Conservation (phyloP, 2,797 vertebrate genomes). For the Scyliorhinus canicula region DNA sequence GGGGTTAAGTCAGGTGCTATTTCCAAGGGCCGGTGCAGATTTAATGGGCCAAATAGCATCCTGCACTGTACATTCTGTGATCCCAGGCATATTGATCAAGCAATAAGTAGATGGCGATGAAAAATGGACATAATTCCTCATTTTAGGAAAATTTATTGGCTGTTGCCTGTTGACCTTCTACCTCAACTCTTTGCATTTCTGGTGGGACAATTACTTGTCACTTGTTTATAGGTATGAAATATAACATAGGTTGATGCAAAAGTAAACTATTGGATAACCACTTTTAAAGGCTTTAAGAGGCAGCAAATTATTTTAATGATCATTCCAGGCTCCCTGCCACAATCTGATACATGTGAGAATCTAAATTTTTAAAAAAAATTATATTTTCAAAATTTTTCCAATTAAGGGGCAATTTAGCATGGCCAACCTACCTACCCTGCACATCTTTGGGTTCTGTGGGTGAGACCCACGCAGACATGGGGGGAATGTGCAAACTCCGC, state of each 20-base stretch:
- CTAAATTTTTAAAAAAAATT: too few relatives aligned
- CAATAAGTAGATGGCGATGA: slow-evolving; percentile 92
- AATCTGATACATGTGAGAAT: neutral
- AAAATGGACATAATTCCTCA: slow-evolving; percentile 95
- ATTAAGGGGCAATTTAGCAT: too few relatives aligned
- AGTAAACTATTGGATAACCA: neutral
- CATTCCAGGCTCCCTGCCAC: neutral
- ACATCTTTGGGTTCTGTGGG: too few relatives aligned
- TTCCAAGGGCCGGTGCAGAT: too few relatives aligned
- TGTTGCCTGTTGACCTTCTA: slow-evolving; percentile 88
- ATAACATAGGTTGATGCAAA: neutral
- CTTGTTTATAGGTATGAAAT: neutral
- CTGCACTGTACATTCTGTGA: too few relatives aligned
- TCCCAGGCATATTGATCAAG: slow-evolving; percentile 94
- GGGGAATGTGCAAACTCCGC: too few relatives aligned
- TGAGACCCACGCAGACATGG: too few relatives aligned
- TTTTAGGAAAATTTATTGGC: slow-evolving; percentile 96
- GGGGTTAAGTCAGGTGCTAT: too few relatives aligned
- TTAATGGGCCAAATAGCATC: too few relatives aligned
- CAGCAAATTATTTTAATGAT: neutral
- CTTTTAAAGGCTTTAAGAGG: neutral
- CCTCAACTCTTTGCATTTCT: slow-evolving; percentile 70
- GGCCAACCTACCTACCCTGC: too few relatives aligned
- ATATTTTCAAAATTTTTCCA: too few relatives aligned
- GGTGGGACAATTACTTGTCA: slow-evolving; percentile 67